phyloP scores from a whole-genome alignment of 1,140 invertebrate species.

The Sitophilus oryzae region DNA sequence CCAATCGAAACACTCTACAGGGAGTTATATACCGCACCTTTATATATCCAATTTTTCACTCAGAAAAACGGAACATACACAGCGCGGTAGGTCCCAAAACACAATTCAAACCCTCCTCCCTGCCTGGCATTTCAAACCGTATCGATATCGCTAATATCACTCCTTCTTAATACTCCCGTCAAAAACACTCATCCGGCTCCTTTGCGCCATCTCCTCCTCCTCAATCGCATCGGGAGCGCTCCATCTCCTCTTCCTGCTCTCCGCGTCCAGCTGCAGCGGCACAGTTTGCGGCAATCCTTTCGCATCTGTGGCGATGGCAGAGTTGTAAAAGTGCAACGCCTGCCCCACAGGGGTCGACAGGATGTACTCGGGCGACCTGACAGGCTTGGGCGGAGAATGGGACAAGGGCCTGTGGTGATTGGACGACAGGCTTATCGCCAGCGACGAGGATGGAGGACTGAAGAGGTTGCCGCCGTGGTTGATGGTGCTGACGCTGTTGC shows the following conservation, averaged over 20 bases:
- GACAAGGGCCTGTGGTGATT: conserved; percentile 18
- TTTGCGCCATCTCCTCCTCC: conserved; percentile 44
- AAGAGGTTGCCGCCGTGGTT: conserved; percentile 17
- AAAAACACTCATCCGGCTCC: conserved; percentile 11
- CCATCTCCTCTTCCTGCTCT: conserved; percentile 56
- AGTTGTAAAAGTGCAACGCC: conserved; percentile 25
- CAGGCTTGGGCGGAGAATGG: conserved; percentile 13
- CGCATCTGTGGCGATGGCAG: neutral
- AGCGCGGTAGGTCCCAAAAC: too few species aligned
- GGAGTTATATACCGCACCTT: too few species aligned
- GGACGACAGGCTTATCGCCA: neutral
- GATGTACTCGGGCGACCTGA: conserved; percentile 11
- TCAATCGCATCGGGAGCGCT: conserved; percentile 57
- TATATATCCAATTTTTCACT: too few species aligned
- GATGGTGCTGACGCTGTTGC: conserved; percentile 13
- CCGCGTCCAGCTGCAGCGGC: conserved; percentile 32
- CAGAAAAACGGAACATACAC: too few species aligned
- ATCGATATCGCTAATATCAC: too few species aligned
- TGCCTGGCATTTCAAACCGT: too few species aligned
- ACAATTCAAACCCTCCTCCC: too few species aligned
- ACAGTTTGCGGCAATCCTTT: conserved; percentile 40
- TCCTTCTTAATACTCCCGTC: neutral
- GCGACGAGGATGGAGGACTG: conserved; percentile 4
- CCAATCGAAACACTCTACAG: too few species aligned
- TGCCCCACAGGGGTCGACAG: conserved; percentile 19